A percentile compares a stretch with the other conserved stretches of the same genome.
Conservation (phyloP, 2,888 invertebrate genomes). For the Saturnia japonica region DNA sequence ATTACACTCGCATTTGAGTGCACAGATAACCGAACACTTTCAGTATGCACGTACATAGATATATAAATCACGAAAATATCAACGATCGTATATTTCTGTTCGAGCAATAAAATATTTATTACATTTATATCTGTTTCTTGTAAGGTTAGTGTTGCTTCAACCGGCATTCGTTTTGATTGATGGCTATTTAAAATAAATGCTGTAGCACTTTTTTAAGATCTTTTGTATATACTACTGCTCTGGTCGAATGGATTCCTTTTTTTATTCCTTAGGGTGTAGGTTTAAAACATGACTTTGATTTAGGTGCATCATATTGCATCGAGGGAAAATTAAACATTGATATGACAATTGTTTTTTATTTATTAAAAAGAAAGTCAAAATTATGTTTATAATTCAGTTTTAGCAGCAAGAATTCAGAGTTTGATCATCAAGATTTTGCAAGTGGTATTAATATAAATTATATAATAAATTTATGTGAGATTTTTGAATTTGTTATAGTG, state of each 20-base stretch:
- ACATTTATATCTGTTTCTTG: constrained; percentile 17
- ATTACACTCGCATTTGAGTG: constrained; percentile 63
- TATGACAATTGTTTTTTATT: not conserved
- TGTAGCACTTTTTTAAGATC: not conserved
- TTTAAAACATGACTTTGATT: not conserved
- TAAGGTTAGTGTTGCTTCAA: constrained; percentile 16
- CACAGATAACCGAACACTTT: constrained; percentile 58
- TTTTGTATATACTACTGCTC: constrained; percentile 5
- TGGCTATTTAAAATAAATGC: constrained; percentile 1
- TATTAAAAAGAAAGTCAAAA: too few relatives aligned
- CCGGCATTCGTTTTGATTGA: not conserved
- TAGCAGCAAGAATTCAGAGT: too few relatives aligned
- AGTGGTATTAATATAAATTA: too few relatives aligned
- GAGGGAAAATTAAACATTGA: not conserved
- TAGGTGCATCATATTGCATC: not conserved
- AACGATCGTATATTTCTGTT: constrained; percentile 18
- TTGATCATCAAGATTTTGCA: too few relatives aligned
- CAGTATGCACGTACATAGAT: constrained; percentile 25
- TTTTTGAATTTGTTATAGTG: too few relatives aligned
- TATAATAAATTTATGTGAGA: too few relatives aligned
- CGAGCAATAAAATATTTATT: constrained; percentile 22
- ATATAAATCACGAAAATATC: constrained; percentile 20
- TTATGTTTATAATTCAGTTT: too few relatives aligned
- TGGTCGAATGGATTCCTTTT: not conserved
- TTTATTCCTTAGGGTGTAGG: not conserved